Base-by-base conservation (phyloP, 2,113 vertebrate genomes). In the Butastur rufipennis region DNA sequence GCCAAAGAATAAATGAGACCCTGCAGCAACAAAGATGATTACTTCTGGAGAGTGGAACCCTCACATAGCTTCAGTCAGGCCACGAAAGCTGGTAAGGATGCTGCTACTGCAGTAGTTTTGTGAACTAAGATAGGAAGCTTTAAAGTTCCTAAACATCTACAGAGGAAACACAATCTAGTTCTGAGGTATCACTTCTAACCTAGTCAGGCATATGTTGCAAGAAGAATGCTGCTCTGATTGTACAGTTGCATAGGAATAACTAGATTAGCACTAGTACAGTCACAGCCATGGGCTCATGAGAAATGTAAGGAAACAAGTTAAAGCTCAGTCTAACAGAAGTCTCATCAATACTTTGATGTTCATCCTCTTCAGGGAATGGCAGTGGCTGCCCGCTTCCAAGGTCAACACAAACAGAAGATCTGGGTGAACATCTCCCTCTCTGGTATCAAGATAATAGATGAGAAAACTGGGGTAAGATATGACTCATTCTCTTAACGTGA, bases 391-490 rank as follows among this genome's bases (percentile, higher is more conserved):
- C 99, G 99, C 27, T 99, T 99, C 86, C 99, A 99, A 83, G 99
- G 99, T 81, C 99, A 99, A 53, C 99, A 99, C 98, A 99, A 99
- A 88, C 99, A 99, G 95, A 98, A 98, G 95, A 99, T 99, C 87
- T 99, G 99, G 99, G 93, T 99, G 96, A 99, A 98, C 96, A 99
- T 99, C 79, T 99, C 99, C 53, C 97, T 99, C 89, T 98, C 98
- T 16, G 99, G 99, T 42, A 99, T 99, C 95, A 99, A 99, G 96
- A 98, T 99, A 90, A 98, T 99, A 34, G 99, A 99, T 72, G 99
- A 99, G 86, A 99, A 99, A 97, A 99, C 99, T 5, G 99, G 99
- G 91, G 99, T 99, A 97, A 98, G 99, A 98, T 91, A 75, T 52
- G 16, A 72, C 36, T 72, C 11, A 22, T 50, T 61, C 23, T 61